phyloP scores from a whole-genome alignment of 2,797 vertebrate species.

The Danionella dracula region DNA sequence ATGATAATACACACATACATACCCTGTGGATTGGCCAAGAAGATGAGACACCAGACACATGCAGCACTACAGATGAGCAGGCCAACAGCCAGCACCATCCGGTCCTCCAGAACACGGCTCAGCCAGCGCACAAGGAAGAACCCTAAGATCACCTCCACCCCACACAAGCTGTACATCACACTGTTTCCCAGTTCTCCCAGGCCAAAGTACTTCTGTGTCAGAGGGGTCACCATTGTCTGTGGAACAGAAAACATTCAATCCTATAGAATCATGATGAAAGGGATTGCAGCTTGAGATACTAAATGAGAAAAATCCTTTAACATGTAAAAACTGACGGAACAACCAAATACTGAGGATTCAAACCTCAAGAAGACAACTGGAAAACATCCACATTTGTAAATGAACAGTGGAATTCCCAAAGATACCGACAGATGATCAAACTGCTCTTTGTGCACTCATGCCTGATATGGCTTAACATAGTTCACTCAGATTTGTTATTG shows the following conservation, averaged over 20 bases:
- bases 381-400: too few species aligned
- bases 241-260: background rate
- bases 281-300: too few species aligned
- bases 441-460: too few species aligned
- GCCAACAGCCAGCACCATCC: constrained; percentile 68
- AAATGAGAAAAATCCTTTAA: too few species aligned
- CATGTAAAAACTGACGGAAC: too few species aligned
- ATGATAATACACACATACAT: constrained; percentile 36
- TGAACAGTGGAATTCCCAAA: too few species aligned
- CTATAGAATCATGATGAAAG: too few species aligned
- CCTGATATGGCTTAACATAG: too few species aligned
- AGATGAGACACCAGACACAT: constrained; percentile 80
- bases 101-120: constrained; percentile 71
- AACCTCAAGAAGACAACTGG: too few species aligned
- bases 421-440: too few species aligned
- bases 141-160: constrained; percentile 79
- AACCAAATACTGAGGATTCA: too few species aligned
- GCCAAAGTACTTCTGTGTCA: constrained; percentile 76
- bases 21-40: constrained; percentile 76
- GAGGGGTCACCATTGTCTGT: constrained; percentile 81
- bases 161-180: constrained; percentile 82
- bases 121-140: constrained; percentile 81
- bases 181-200: constrained; percentile 82
- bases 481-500: too few species aligned
- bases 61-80: constrained; percentile 74